These are phyloP conservation scores for Theristicus caerulescens DNA, from an alignment of 2,113 vertebrate genomes.

Conservation along the genomic window DNA sequence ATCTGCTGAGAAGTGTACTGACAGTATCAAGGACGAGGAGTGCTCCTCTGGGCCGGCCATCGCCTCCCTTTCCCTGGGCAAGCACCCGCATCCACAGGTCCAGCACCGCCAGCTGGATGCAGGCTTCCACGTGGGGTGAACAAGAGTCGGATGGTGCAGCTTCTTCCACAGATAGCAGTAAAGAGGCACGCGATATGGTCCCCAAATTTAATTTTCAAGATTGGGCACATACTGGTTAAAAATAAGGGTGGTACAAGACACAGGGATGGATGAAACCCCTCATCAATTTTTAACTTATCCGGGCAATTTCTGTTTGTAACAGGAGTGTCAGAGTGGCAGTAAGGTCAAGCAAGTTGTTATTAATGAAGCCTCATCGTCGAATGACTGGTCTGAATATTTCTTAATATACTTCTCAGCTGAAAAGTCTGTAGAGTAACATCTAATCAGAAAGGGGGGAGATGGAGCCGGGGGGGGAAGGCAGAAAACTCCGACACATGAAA, in stretches of 20 bases:
- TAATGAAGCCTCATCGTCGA: background rate
- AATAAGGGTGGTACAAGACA: background rate
- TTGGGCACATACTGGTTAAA: background rate
- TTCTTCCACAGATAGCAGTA: background rate
- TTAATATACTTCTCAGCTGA: background rate
- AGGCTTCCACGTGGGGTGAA: background rate
- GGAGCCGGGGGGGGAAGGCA: background rate
- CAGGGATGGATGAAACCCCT: background rate
- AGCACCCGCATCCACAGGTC: background rate
- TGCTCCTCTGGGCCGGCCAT: background rate
- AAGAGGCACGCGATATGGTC: background rate
- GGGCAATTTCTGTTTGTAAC: background rate
- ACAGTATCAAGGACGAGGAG: rapidly evolving
- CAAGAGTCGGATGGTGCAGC: rapidly evolving
- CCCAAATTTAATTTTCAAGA: background rate
- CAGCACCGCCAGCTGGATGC: background rate
- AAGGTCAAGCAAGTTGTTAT: background rate
- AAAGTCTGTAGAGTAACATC: background rate
- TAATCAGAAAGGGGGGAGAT: background rate
- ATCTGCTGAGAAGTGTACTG: background rate
- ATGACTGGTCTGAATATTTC: background rate
- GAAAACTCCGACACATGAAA: background rate
- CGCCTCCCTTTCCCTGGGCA: background rate
- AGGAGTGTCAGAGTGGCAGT: background rate
- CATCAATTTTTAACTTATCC: background rate